Evolutionary conservation across 2,888 invertebrate genomes (phyloP).

Genomic region (Toxonevra muliebris): DNA sequence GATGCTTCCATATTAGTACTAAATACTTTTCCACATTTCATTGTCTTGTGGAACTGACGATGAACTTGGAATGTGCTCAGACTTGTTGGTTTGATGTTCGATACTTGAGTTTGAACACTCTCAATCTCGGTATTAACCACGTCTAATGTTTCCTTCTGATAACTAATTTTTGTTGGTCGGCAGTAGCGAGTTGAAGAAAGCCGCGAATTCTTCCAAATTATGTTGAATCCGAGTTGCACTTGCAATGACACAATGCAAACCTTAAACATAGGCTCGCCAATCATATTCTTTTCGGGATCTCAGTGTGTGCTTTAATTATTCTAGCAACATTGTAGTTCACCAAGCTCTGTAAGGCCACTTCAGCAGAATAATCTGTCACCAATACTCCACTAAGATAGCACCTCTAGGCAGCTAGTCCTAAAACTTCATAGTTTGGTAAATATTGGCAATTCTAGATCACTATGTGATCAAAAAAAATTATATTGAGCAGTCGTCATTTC

Average conservation of each 20-base stretch:
- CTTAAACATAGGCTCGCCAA: conserved; percentile 22
- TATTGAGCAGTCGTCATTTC: conserved; percentile 21
- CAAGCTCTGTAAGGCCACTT: conserved; percentile 8
- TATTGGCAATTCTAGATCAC: conserved; percentile 27
- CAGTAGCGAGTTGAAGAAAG: conserved; percentile 21
- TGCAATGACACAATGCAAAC: conserved; percentile 27
- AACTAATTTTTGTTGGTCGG: conserved; percentile 18
- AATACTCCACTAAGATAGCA: conserved; percentile 25
- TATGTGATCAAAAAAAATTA: no score
- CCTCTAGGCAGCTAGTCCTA: conserved; percentile 14
- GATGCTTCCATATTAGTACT: conserved; percentile 14
- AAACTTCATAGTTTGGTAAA: conserved; percentile 21
- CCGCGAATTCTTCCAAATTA: conserved; percentile 13
- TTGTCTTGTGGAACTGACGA: conserved; percentile 21
- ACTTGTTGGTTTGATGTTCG: conserved; percentile 16
- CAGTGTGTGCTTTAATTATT: conserved; percentile 1
- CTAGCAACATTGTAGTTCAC: neutral
- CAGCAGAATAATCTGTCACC: conserved; percentile 18
- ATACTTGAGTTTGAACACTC: conserved; percentile 19
- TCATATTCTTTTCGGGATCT: conserved; percentile 12
- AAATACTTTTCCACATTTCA: conserved; percentile 29
- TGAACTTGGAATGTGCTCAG: conserved; percentile 14
- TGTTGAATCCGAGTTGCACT: conserved; percentile 14
- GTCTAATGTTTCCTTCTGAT: conserved; percentile 10
- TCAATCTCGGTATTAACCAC: conserved; percentile 11